phyloP scores from a whole-genome alignment of 2,113 vertebrate species.

The Mirounga angustirostris region DNA sequence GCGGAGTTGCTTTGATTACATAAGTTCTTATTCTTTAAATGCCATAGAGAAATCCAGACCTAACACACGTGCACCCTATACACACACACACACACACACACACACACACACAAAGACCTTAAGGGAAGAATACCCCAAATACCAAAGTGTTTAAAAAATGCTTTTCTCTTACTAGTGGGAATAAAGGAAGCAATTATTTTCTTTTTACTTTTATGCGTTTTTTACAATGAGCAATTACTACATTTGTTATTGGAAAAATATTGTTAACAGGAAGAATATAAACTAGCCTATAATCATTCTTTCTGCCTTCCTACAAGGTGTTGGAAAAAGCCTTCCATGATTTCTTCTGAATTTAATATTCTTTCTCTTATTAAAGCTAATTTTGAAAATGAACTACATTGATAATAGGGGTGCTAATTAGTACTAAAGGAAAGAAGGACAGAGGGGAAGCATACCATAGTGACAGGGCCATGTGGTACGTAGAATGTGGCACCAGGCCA shows the following conservation, averaged over 20 bases:
- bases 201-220: neutral
- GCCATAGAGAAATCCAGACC: neutral
- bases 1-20: neutral
- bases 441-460: too few species aligned
- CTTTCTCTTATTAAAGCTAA: neutral
- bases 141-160: neutral
- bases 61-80: neutral
- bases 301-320: neutral
- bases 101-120: neutral
- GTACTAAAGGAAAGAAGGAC: neutral
- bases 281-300: constrained; percentile 6
- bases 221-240: constrained; percentile 2
- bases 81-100: neutral
- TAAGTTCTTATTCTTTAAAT: neutral
- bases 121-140: neutral
- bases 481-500: neutral
- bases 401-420: neutral
- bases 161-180: neutral
- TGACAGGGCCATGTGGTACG: neutral
- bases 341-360: constrained; percentile 17
- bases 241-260: constrained; percentile 1
- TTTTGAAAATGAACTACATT: neutral
- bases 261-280: neutral
- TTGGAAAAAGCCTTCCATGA: neutral
- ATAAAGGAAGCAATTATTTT: constrained; percentile 7